phyloP scores from a whole-genome alignment of 2,113 vertebrate genomes.

The Spizaetus ornatus region DNA sequence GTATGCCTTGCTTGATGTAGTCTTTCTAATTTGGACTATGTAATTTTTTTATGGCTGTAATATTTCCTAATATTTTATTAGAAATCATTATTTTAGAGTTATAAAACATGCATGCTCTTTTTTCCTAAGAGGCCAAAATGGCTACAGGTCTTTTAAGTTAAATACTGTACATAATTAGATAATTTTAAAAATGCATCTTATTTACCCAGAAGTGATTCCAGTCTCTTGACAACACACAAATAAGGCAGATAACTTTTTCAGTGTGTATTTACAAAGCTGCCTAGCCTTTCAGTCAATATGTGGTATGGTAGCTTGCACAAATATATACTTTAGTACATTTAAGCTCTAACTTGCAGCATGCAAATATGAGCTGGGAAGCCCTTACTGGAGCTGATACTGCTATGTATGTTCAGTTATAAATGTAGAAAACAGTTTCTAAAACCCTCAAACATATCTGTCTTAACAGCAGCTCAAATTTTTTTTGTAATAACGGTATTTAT shows the following conservation, averaged over 20 bases:
- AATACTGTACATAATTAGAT: conserved; percentile 32
- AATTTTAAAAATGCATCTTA: conserved; percentile 56
- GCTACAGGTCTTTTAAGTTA: conserved; percentile 60
- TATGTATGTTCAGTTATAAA: not conserved
- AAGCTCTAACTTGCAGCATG: not conserved
- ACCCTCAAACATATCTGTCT: not conserved
- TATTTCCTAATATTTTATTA: conserved; percentile 17
- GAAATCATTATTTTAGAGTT: conserved; percentile 37
- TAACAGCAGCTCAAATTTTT: not conserved
- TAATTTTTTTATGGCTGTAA: not conserved
- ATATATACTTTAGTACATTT: not conserved
- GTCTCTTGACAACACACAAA: conserved; percentile 55
- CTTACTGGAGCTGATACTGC: not conserved
- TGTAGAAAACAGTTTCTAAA: not conserved
- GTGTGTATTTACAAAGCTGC: conserved; percentile 23
- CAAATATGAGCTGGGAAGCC: not conserved
- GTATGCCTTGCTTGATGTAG: not conserved
- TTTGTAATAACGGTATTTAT: not conserved
- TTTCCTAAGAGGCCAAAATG: conserved; percentile 52
- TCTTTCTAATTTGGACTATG: not conserved
- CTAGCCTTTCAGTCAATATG: conserved; percentile 12
- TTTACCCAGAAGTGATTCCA: conserved; percentile 47
- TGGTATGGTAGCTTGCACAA: conserved; percentile 2
- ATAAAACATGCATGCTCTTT: conserved; percentile 61
- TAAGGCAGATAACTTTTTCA: conserved; percentile 34